A percentile compares a stretch with the other conserved stretches of the same genome.
These are phyloP conservation scores for Syngnathus floridae DNA, from an alignment of 2,113 vertebrate species.

Conservation along the genomic window DNA sequence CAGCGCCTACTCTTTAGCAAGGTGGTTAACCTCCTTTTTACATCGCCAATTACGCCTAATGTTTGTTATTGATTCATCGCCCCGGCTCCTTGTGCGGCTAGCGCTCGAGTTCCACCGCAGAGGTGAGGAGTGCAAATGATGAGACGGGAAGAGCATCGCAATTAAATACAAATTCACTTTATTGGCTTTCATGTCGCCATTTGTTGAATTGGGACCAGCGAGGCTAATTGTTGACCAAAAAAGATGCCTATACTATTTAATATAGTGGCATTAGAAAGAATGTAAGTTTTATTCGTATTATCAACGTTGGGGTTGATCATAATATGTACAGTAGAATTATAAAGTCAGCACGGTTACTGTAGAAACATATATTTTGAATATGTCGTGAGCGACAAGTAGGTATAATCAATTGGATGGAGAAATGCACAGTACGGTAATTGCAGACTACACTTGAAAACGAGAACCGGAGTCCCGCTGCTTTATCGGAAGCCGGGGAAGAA, in stretches of 20 bases:
- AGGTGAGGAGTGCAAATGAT: slow-evolving; percentile 24
- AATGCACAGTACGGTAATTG: not conserved
- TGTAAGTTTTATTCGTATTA: not conserved
- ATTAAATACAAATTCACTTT: too few relatives aligned
- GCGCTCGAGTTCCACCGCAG: slow-evolving; percentile 10
- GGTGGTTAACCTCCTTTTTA: slow-evolving; percentile 52
- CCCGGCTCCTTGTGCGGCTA: not conserved
- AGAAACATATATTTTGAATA: slow-evolving; percentile 4
- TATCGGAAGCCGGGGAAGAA: not conserved
- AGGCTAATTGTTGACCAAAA: not conserved
- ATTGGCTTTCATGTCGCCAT: too few relatives aligned
- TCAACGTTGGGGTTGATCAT: too few relatives aligned
- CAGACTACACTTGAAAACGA: not conserved
- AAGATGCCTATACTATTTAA: not conserved
- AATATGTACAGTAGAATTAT: too few relatives aligned
- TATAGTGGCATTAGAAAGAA: not conserved
- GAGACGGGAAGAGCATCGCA: slow-evolving; percentile 11
- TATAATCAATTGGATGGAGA: not conserved
- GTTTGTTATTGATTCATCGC: slow-evolving; percentile 45
- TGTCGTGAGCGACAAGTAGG: too few relatives aligned
- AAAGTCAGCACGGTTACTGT: slow-evolving; percentile 13
- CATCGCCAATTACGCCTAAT: slow-evolving; percentile 61
- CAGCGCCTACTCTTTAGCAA: slow-evolving; percentile 20
- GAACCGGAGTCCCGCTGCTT: not conserved
- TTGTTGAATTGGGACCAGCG: too few relatives aligned